phyloP scores from a whole-genome alignment of 2,888 invertebrate genomes.

The Odontocerum albicorne region DNA sequence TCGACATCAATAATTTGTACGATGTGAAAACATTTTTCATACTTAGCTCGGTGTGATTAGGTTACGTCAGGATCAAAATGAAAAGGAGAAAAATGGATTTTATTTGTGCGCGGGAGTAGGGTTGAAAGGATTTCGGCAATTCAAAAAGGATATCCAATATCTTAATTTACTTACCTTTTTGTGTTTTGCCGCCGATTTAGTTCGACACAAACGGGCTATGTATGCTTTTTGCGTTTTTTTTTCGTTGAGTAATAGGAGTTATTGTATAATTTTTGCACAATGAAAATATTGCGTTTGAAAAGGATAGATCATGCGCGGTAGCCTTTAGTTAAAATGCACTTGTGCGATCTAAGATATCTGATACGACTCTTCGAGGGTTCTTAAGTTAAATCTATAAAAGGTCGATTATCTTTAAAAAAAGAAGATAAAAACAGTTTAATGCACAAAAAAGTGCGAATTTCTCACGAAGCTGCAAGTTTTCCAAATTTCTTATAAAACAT shows the following conservation, averaged over 20 bases:
- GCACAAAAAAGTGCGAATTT: no score
- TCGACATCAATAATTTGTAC: slow-evolving; percentile 26
- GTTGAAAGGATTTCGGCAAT: slow-evolving; percentile 34
- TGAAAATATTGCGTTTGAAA: slow-evolving; percentile 14
- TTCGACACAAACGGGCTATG: slow-evolving; percentile 12
- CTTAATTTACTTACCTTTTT: slow-evolving; percentile 37
- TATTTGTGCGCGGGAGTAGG: slow-evolving; percentile 26
- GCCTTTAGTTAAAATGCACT: slow-evolving; percentile 16
- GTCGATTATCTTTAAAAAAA: no score
- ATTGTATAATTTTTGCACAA: slow-evolving; percentile 30
- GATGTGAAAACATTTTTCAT: slow-evolving; percentile 29
- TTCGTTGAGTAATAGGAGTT: neutral
- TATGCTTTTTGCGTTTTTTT: slow-evolving; percentile 13
- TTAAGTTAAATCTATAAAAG: no score
- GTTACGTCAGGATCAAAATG: slow-evolving; percentile 27
- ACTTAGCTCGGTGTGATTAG: slow-evolving; percentile 31
- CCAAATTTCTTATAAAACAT: no score
- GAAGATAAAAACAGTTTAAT: no score
- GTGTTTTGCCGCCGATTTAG: slow-evolving; percentile 21
- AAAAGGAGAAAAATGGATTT: slow-evolving; percentile 21
- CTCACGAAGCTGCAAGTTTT: no score
- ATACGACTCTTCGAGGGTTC: slow-evolving; percentile 24
- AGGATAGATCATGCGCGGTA: slow-evolving; percentile 21
- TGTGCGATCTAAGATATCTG: slow-evolving; percentile 19
- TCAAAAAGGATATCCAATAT: slow-evolving; percentile 35